phyloP scores from a whole-genome alignment of 2,113 vertebrate species.

The Paramormyrops kingsleyae region DNA sequence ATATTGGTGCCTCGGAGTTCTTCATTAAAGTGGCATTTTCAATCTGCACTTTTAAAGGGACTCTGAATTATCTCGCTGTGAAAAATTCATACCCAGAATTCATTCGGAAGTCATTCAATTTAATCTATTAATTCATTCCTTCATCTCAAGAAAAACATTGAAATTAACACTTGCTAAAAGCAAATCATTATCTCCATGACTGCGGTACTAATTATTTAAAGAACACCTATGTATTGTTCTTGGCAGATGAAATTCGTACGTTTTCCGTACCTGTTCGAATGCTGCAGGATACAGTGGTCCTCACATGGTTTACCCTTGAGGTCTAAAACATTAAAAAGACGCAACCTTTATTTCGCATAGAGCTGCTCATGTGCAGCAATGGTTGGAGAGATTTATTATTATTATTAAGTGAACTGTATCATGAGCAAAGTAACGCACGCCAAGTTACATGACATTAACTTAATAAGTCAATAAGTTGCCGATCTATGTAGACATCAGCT shows the following conservation, averaged over 20 bases:
- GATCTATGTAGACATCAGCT: not conserved
- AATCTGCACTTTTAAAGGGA: not conserved
- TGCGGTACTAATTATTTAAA: not conserved
- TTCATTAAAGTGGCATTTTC: not conserved
- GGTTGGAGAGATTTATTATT: not conserved
- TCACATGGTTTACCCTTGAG: constrained; percentile 78
- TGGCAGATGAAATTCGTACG: not conserved
- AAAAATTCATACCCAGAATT: not conserved
- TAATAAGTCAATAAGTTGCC: not conserved
- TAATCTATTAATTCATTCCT: not conserved
- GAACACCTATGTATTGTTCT: not conserved
- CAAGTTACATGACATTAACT: not conserved
- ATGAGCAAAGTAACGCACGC: not conserved
- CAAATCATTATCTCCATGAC: not conserved
- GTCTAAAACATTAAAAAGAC: constrained; percentile 50
- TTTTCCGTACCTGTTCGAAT: constrained; percentile 79
- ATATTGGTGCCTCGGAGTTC: not conserved
- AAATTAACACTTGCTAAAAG: not conserved
- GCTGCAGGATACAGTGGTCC: constrained; percentile 87
- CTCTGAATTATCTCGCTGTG: not conserved
- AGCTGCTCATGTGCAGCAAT: not conserved
- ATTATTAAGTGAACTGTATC: not conserved
- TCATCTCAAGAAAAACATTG: not conserved
- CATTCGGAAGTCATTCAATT: not conserved
- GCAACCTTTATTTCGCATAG: not conserved